phyloP scores from a whole-genome alignment of 2,797 vertebrate species.

The Aplochiton taeniatus region DNA sequence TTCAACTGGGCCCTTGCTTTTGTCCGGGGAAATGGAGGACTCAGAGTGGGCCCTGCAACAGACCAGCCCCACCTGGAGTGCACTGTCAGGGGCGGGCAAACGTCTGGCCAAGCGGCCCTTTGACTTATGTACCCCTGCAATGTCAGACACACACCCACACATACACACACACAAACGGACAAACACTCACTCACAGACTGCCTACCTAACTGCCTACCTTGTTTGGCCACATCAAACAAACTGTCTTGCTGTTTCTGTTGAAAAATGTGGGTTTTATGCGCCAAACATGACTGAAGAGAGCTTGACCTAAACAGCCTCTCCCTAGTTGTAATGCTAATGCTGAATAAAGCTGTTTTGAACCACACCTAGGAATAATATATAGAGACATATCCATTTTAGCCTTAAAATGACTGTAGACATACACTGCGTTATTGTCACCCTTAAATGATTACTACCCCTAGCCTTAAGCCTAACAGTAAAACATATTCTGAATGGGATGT shows the following conservation, averaged over 20 bases:
- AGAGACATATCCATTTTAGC: no score
- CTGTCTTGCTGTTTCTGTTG: constrained; percentile 70
- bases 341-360: no score
- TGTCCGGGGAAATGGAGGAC: constrained; percentile 74
- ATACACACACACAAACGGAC: constrained; percentile 69
- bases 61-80: constrained; percentile 83
- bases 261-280: constrained; percentile 70
- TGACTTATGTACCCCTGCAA: constrained; percentile 82
- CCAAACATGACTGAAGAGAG: constrained; percentile 65
- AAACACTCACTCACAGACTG: constrained; percentile 50
- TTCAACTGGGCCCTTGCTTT: constrained; percentile 78
- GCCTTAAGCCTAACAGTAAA: no score
- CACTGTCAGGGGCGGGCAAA: constrained; percentile 80
- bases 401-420: no score
- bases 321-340: constrained; percentile 15
- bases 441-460: no score
- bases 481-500: no score
- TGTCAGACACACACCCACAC: constrained; percentile 67
- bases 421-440: no score
- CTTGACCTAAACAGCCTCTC: constrained; percentile 24
- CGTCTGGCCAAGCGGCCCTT: constrained; percentile 78
- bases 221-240: constrained; percentile 73
- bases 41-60: constrained; percentile 75
- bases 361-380: no score
- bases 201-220: no score